Conservation (phyloP, 2,888 invertebrate genomes). For the Prostheceraeus crozeri region DNA sequence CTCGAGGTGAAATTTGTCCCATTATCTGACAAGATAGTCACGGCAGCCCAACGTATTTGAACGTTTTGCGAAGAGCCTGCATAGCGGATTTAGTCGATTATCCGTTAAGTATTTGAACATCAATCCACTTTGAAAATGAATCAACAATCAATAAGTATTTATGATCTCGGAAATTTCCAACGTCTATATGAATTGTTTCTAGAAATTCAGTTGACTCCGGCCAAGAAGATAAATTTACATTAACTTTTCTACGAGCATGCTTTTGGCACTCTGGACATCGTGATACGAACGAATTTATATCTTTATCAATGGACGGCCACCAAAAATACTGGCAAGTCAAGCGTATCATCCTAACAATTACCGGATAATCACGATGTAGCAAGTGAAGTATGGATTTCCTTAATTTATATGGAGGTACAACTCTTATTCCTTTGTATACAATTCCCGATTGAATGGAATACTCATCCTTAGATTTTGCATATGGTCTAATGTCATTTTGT, state of each 20-base stretch:
- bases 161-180: too few relatives aligned
- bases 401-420: not conserved
- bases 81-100: constrained; percentile 21
- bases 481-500: not conserved
- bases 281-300: constrained; percentile 30
- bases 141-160: too few relatives aligned
- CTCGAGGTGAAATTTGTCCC: constrained; percentile 28
- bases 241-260: constrained; percentile 19
- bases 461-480: constrained; percentile 7
- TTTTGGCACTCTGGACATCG: too few relatives aligned
- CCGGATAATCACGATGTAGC: constrained; percentile 30
- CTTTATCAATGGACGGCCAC: constrained; percentile 25
- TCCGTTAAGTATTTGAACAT: constrained; percentile 10
- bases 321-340: constrained; percentile 30
- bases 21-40: constrained; percentile 15
- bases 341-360: constrained; percentile 32
- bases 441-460: constrained; percentile 18
- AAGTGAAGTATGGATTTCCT: constrained; percentile 9
- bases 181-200: constrained; percentile 22
- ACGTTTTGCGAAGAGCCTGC: not conserved
- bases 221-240: constrained; percentile 26
- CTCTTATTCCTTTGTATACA: constrained; percentile 17
- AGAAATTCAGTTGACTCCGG: constrained; percentile 23
- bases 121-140: constrained; percentile 30
- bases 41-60: constrained; percentile 9